Percentiles rank a stretch among this genome's conserved stretches.
Evolutionary conservation across 2,797 vertebrate species (phyloP).

Genomic region (Agapornis canus): DNA sequence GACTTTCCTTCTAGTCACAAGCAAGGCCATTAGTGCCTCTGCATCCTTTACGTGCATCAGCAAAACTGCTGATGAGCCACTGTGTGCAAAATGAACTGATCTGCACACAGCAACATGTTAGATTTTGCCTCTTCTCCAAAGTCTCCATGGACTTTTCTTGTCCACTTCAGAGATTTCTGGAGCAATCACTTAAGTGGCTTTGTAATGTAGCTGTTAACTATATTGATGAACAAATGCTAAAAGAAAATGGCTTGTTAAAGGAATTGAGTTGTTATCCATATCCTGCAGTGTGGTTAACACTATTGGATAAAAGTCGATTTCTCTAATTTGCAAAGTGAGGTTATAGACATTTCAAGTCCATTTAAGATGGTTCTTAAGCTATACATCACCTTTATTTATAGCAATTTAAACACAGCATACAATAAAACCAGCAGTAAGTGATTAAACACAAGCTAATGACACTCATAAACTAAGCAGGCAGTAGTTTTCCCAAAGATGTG

Average conservation of each 20-base stretch:
- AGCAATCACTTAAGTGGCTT: background rate
- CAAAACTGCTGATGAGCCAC: background rate
- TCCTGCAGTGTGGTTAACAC: background rate
- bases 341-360: background rate
- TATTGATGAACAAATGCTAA: background rate
- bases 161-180: background rate
- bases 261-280: background rate
- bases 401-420: background rate
- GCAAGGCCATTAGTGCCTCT: background rate
- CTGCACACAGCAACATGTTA: background rate
- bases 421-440: background rate
- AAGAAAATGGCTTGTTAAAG: background rate
- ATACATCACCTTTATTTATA: background rate
- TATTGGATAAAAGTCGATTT: background rate
- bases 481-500: background rate
- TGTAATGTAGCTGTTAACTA: background rate
- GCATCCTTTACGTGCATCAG: background rate
- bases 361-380: background rate
- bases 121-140: background rate
- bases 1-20: background rate
- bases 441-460: background rate
- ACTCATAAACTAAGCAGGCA: background rate
- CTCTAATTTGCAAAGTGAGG: background rate
- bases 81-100: background rate
- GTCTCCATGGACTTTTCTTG: background rate